These are phyloP conservation scores for Chelonus formosanus DNA, from an alignment of 2,888 invertebrate species.

Conservation along the genomic window DNA sequence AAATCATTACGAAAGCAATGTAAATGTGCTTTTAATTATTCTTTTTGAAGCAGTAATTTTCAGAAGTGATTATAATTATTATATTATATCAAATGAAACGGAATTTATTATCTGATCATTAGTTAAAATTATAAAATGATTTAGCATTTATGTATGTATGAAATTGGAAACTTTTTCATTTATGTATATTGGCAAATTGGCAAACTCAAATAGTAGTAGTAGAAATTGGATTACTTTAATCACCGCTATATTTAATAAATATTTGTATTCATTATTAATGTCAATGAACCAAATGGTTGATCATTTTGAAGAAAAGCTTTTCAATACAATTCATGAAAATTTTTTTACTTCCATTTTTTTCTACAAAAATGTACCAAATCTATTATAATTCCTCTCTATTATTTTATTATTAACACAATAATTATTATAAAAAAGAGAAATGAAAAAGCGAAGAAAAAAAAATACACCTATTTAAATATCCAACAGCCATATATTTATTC, in stretches of 20 bases:
- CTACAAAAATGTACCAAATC: neutral
- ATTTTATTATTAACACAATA: neutral
- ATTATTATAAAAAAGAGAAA: slow-evolving; percentile 3
- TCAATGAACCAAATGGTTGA: no score
- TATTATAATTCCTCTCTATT: slow-evolving; percentile 4
- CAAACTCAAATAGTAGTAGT: no score
- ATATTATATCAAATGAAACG: no score
- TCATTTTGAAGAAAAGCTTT: slow-evolving; percentile 1
- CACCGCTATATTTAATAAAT: no score
- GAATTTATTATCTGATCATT: no score
- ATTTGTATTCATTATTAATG: no score
- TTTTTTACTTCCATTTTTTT: slow-evolving; percentile 22
- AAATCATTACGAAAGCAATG: slow-evolving; percentile 22
- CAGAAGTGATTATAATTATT: no score
- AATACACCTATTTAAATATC: slow-evolving; percentile 59
- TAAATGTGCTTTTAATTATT: slow-evolving; percentile 36
- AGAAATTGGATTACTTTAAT: no score
- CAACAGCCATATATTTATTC: slow-evolving; percentile 66
- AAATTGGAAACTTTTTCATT: no score
- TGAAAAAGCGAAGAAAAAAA: slow-evolving; percentile 38
- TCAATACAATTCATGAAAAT: slow-evolving; percentile 25
- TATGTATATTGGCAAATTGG: no score
- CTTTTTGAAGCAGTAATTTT: neutral
- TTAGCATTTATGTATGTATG: no score
- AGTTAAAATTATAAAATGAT: no score